These are phyloP conservation scores for Megaceryle torquata DNA, from an alignment of 2,113 vertebrate genomes.

Conservation along the genomic window DNA sequence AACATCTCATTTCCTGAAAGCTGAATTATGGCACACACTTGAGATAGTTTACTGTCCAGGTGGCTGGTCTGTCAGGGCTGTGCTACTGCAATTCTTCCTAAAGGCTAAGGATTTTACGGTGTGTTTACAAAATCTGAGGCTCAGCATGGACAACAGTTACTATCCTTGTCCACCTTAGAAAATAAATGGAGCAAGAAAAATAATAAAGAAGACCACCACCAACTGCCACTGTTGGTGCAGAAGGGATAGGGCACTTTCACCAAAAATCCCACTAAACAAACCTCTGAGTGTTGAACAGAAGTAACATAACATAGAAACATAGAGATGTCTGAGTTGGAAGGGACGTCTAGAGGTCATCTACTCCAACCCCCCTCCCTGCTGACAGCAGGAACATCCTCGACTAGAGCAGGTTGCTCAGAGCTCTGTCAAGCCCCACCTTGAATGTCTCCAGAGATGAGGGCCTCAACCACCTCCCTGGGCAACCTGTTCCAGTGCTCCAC, in stretches of 20 bases:
- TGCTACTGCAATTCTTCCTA: neutral
- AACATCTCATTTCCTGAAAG: neutral
- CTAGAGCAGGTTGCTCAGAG: too few relatives aligned
- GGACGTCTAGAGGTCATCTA: too few relatives aligned
- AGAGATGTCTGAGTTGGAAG: too few relatives aligned
- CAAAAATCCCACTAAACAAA: neutral
- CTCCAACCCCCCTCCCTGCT: too few relatives aligned
- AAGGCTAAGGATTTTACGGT: neutral
- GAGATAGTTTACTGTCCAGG: neutral
- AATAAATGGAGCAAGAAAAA: neutral
- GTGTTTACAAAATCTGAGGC: neutral
- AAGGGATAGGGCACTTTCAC: neutral
- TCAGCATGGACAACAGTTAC: neutral
- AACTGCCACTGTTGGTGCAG: neutral
- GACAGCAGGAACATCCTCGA: too few relatives aligned
- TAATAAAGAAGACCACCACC: neutral
- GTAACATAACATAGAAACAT: neutral
- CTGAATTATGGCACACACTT: neutral
- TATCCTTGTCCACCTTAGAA: neutral
- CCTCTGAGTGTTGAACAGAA: neutral
- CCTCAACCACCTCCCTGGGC: too few relatives aligned
- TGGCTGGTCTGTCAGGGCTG: fast-evolving
- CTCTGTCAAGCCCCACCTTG: too few relatives aligned
- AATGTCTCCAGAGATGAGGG: too few relatives aligned
- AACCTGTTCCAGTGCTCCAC: too few relatives aligned